phyloP scores from a whole-genome alignment of 2,888 invertebrate genomes.

The Anthophora plumipes region DNA sequence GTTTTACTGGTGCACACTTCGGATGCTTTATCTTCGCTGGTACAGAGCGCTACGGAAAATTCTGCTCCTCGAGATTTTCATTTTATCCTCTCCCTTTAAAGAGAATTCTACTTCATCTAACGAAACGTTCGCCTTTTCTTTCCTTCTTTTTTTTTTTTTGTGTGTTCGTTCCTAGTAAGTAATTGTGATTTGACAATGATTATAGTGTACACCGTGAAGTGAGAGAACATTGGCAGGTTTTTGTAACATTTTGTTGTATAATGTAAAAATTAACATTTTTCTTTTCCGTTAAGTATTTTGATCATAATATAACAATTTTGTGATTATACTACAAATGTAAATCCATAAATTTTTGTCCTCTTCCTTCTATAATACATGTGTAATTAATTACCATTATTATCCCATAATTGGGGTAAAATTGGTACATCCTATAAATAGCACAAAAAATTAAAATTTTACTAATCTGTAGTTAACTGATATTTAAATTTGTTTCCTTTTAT shows the following conservation, averaged over 20 bases:
- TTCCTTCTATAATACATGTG: no score
- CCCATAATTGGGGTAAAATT: no score
- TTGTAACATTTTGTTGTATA: no score
- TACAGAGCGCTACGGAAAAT: conserved; percentile 26
- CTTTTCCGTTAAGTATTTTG: not conserved
- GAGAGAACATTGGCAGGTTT: no score
- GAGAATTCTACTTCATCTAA: not conserved
- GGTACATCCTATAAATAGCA: no score
- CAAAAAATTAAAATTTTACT: no score
- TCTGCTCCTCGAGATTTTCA: conserved; percentile 27
- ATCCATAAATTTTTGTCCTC: no score
- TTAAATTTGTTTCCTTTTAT: no score
- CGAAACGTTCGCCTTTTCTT: not conserved
- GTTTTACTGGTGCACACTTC: conserved; percentile 33
- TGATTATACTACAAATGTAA: no score
- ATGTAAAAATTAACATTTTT: not conserved
- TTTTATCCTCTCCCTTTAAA: conserved; percentile 22
- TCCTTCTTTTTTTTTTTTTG: not conserved
- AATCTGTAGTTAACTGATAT: no score
- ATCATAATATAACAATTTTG: not conserved
- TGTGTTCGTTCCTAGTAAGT: not conserved
- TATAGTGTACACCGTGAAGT: no score
- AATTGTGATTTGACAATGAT: not conserved
- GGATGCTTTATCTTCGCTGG: conserved; percentile 34
- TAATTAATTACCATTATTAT: no score